phyloP scores from a whole-genome alignment of 2,888 invertebrate species.

The Tetragonula carbonaria region DNA sequence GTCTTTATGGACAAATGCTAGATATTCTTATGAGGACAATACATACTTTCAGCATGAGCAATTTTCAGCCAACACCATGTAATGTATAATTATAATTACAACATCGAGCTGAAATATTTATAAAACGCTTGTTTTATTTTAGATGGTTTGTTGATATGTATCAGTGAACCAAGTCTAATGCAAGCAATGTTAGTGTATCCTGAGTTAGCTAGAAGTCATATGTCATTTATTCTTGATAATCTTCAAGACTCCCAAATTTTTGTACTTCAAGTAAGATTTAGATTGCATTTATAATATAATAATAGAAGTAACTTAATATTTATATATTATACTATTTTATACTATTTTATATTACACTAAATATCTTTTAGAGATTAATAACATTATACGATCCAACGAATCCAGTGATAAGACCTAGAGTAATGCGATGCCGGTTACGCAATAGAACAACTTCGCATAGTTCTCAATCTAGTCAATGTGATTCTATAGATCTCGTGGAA shows the following conservation, averaged over 20 bases:
- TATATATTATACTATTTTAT: too few relatives aligned
- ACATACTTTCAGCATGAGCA: constrained; percentile 68
- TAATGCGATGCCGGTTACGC: constrained; percentile 81
- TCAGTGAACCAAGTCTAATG: constrained; percentile 83
- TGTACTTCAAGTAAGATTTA: constrained; percentile 85
- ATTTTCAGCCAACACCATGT: constrained; percentile 71
- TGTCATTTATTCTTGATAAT: constrained; percentile 85
- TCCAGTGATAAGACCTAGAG: constrained; percentile 84
- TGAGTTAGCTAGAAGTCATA: constrained; percentile 82
- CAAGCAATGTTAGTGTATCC: constrained; percentile 85
- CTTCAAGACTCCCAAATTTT: constrained; percentile 85
- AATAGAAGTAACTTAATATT: not conserved
- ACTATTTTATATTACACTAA: not conserved
- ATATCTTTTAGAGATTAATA: constrained; percentile 83
- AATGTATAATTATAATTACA: constrained; percentile 29
- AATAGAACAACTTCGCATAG: constrained; percentile 82
- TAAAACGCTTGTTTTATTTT: constrained; percentile 71
- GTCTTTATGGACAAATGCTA: constrained; percentile 86
- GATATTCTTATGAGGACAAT: constrained; percentile 85
- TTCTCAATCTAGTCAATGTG: constrained; percentile 85
- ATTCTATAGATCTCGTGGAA: constrained; percentile 84
- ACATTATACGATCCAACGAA: constrained; percentile 87
- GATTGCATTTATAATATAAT: not conserved
- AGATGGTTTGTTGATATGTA: constrained; percentile 85
- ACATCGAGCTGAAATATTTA: not conserved